phyloP scores from a whole-genome alignment of 2,888 invertebrate species.

The Cantharis lateralis region DNA sequence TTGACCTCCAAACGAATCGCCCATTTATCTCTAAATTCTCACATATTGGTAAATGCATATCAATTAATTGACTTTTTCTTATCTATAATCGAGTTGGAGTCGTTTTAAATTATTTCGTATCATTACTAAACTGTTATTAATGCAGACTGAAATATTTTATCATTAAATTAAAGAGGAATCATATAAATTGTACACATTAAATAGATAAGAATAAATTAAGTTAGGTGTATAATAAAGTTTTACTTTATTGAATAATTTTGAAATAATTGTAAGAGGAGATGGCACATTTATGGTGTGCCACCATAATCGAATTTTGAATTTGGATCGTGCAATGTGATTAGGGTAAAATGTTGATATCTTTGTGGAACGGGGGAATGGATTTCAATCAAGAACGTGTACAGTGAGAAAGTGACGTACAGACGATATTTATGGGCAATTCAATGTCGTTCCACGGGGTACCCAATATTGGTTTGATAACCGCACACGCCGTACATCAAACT shows the following conservation, averaged over 20 bases:
- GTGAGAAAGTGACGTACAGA: slow-evolving; percentile 54
- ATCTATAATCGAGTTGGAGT: slow-evolving; percentile 4
- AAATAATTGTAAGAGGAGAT: neutral
- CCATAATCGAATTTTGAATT: slow-evolving; percentile 15
- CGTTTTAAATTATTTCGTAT: slow-evolving; percentile 6
- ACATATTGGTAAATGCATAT: slow-evolving; percentile 9
- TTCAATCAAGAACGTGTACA: slow-evolving; percentile 48
- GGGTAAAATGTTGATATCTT: slow-evolving; percentile 26
- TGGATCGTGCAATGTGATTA: slow-evolving; percentile 16
- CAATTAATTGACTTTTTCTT: slow-evolving; percentile 15
- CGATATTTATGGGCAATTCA: slow-evolving; percentile 58
- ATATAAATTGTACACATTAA: neutral
- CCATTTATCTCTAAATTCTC: slow-evolving; percentile 10
- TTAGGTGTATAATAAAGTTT: neutral
- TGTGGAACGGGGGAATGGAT: slow-evolving; percentile 37
- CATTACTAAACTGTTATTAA: neutral
- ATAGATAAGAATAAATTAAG: neutral
- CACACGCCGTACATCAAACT: slow-evolving; percentile 56
- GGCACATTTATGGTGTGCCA: neutral
- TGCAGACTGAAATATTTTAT: neutral
- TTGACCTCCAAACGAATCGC: slow-evolving; percentile 15
- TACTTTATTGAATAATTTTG: neutral
- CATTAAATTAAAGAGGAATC: neutral
- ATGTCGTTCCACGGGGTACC: slow-evolving; percentile 55
- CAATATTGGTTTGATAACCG: slow-evolving; percentile 58